Evolutionary conservation across 2,113 vertebrate species (phyloP), one percentile per base, ranked within the genome.

Genomic region (Heterocephalus glaber): DNA sequence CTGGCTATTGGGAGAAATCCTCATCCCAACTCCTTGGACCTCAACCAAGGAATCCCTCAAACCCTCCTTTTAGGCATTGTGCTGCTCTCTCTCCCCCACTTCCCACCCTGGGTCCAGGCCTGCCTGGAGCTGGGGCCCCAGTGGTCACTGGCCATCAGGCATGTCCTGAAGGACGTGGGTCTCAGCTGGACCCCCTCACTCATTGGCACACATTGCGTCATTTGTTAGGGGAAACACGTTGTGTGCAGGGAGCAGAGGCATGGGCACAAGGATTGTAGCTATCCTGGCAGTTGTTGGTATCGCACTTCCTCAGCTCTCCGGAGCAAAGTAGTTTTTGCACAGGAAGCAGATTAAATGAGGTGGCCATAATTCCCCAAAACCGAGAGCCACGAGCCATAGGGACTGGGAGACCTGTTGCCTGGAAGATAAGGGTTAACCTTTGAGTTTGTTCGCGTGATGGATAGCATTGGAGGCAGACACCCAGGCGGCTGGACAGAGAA

Each of bases 251-350:
- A 52, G 16, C 26, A 12, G 13, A 33, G 30, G 35, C 30, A 30
- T 20, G 5, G 9, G 66, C 3, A 13, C 17, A 14, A 14, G 28
- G 28, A 1, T 0, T 41, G 86, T 2, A 54, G 35, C 24, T 28
- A 1, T 47, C 17, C 33, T 56, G 2, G 33, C 52, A 1, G 9
- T 28, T 4, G 16, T 26, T 1, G 49, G 10, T 8, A 0, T 5
- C 16, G 56, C 68, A 68, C 26, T 47, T 41, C 3, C 33, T 14
- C 3, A 1, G 1, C 11, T 35, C 3, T 11, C 63, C 41, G 11
- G 65, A 47, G 38, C 77, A 90, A 77, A 52, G 76, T 10, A 30
- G 24, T 74, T 52, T 19, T 88, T 35, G 17, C 44, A 35, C 16
- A 28, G 35, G 52, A 89, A 20, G 17, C 35, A 10, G 5, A 56